Evolutionary conservation across 2,888 invertebrate genomes (phyloP).

Genomic region (Netelia inedita): DNA sequence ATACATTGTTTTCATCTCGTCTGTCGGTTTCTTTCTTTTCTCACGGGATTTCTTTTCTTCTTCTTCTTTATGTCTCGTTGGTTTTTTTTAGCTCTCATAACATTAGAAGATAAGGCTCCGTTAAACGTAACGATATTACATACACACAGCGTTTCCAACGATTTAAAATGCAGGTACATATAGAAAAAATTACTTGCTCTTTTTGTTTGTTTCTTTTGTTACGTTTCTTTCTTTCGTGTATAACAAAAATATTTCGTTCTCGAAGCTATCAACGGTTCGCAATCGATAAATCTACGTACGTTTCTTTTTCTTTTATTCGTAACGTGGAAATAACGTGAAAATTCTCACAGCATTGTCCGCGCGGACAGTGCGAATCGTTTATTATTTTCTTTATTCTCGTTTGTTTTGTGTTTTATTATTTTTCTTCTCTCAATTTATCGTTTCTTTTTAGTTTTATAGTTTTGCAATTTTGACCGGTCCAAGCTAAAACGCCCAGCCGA

Average conservation of each 20-base stretch:
- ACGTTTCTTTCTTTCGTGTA: slow-evolving; percentile 64
- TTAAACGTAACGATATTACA: slow-evolving; percentile 70
- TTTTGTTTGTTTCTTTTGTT: neutral
- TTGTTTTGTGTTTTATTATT: neutral
- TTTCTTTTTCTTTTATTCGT: slow-evolving; percentile 38
- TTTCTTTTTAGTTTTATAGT: neutral
- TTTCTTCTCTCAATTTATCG: slow-evolving; percentile 19
- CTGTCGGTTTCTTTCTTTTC: slow-evolving; percentile 19
- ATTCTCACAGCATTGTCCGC: slow-evolving; percentile 61
- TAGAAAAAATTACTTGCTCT: slow-evolving; percentile 73
- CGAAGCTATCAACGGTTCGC: slow-evolving; percentile 55
- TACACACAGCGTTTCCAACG: slow-evolving; percentile 71
- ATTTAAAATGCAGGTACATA: slow-evolving; percentile 74
- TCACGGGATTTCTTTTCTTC: slow-evolving; percentile 34
- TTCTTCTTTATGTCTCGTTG: slow-evolving; percentile 26
- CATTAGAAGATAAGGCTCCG: slow-evolving; percentile 72
- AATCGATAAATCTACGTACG: neutral
- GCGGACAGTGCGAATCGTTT: slow-evolving; percentile 43
- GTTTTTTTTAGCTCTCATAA: slow-evolving; percentile 46
- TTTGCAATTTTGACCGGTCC: slow-evolving; percentile 19
- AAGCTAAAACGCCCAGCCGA: slow-evolving; percentile 33
- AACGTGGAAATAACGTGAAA: slow-evolving; percentile 62
- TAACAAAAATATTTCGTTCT: slow-evolving; percentile 71
- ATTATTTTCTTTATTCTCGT: slow-evolving; percentile 32
- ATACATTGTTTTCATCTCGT: slow-evolving; percentile 51